Percentiles rank a stretch among this genome's conserved stretches.
Evolutionary conservation across 2,888 invertebrate genomes (phyloP).

Genomic region (Caenorhabditis sp.): DNA sequence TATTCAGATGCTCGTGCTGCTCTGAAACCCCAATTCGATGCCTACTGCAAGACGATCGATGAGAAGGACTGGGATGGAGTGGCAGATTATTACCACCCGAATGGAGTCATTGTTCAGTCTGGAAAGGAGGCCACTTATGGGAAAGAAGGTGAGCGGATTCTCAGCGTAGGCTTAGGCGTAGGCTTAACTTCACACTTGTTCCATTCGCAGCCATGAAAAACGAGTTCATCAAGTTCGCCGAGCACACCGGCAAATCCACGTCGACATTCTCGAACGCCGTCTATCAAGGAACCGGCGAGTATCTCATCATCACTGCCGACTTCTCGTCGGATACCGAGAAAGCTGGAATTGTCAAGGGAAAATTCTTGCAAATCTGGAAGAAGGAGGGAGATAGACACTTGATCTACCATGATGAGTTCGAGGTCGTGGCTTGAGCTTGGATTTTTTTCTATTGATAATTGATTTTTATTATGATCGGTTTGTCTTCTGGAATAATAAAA

Average conservation of each 20-base stretch:
- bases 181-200: neutral
- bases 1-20: neutral
- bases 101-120: conserved; percentile 46
- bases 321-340: conserved; percentile 61
- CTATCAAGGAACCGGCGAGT: conserved; percentile 58
- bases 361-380: conserved; percentile 69
- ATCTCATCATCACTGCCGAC: conserved; percentile 55
- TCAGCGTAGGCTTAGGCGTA: no score
- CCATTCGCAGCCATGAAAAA: conserved; percentile 13
- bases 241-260: conserved; percentile 35
- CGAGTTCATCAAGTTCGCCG: conserved; percentile 45
- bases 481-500: no score
- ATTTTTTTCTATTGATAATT: neutral
- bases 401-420: conserved; percentile 69
- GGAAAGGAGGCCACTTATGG: conserved; percentile 25
- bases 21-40: conserved; percentile 28
- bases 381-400: conserved; percentile 60
- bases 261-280: conserved; percentile 38
- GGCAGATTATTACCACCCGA: conserved; percentile 52
- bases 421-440: conserved; percentile 12
- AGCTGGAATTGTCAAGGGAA: conserved; percentile 62
- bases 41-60: conserved; percentile 26
- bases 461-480: no score
- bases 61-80: conserved; percentile 20
- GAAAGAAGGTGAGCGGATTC: conserved; percentile 28